phyloP scores from a whole-genome alignment of 2,113 vertebrate genomes.

The Cephalopholis sonnerati region DNA sequence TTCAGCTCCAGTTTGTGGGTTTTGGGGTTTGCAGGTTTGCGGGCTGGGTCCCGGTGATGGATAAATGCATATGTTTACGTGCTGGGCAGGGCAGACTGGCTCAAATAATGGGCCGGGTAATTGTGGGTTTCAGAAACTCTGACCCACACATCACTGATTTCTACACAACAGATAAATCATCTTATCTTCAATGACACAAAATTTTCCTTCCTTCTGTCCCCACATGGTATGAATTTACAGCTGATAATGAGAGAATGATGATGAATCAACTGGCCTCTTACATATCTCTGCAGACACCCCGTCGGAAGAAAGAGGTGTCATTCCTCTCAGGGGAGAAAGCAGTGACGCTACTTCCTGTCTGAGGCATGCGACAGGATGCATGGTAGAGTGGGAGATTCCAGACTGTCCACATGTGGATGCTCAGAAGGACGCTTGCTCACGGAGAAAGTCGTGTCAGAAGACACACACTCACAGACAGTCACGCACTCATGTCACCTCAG shows the following conservation, averaged over 20 bases:
- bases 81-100: no score
- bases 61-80: no score
- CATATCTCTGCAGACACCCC: background rate
- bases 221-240: background rate
- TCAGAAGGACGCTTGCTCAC: background rate
- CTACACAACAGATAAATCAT: no score
- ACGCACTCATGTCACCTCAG: background rate
- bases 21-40: no score
- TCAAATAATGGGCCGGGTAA: no score
- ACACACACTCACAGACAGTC: background rate
- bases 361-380: background rate
- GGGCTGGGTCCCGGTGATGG: no score
- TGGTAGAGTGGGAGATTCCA: conserved; percentile 35
- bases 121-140: no score
- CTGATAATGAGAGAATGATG: background rate
- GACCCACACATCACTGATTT: no score
- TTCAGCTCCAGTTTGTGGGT: no score
- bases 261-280: background rate
- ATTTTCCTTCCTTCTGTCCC: background rate
- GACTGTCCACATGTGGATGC: background rate
- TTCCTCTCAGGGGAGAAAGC: background rate
- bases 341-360: conserved; percentile 5
- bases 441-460: background rate
- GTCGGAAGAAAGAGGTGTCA: background rate
- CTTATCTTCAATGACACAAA: no score